A percentile compares a stretch with the other conserved stretches of the same genome.
Evolutionary conservation across 2,888 invertebrate species (phyloP).

Genomic region (Limnephilus rhombicus): DNA sequence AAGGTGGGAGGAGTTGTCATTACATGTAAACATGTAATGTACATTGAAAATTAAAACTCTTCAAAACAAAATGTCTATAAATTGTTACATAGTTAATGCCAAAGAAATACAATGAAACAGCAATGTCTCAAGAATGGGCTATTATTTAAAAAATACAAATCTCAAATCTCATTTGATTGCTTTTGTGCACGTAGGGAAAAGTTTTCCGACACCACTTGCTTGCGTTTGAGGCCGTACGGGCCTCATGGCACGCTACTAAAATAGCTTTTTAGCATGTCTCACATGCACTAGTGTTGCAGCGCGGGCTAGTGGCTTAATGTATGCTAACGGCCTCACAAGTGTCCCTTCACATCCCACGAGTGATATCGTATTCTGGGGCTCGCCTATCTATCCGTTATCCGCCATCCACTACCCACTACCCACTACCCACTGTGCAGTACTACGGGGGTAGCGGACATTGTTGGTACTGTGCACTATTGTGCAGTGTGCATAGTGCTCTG

Average conservation of each 20-base stretch:
- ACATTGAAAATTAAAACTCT: too few relatives aligned
- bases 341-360: slow-evolving; percentile 56
- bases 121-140: too few relatives aligned
- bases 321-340: slow-evolving; percentile 58
- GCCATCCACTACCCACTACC: background rate
- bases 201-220: background rate
- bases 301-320: slow-evolving; percentile 46
- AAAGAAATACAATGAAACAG: too few relatives aligned
- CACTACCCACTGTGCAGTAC: background rate
- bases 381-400: slow-evolving; percentile 20
- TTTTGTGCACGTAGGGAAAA: background rate
- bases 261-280: slow-evolving; percentile 8
- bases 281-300: background rate
- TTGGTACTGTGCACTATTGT: background rate
- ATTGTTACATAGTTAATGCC: too few relatives aligned
- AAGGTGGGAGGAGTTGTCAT: too few relatives aligned
- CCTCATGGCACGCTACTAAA: background rate
- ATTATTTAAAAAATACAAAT: too few relatives aligned
- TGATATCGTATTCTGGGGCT: slow-evolving; percentile 58
- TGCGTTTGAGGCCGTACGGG: background rate
- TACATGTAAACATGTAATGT: too few relatives aligned
- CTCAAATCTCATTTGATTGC: background rate
- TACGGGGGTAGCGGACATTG: background rate
- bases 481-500: background rate
- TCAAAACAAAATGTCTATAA: too few relatives aligned